Evolutionary conservation across 1,140 invertebrate genomes (phyloP).

Genomic region (Steinernema feltiae): DNA sequence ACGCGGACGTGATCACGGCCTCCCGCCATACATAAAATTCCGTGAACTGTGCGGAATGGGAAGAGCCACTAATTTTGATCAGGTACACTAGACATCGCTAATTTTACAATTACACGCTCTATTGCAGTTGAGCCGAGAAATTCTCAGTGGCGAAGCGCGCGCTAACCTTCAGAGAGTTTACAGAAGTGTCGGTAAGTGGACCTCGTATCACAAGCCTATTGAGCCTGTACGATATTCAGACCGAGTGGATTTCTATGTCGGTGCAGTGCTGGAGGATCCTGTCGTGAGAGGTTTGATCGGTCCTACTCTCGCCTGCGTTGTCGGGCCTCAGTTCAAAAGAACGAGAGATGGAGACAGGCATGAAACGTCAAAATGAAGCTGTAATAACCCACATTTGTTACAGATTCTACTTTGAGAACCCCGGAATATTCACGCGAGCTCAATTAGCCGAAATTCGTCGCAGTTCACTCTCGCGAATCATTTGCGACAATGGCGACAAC

Average conservation of each 20-base stretch:
- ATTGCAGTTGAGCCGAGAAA: slow-evolving; percentile 49
- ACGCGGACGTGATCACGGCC: slow-evolving; percentile 59
- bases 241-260: slow-evolving; percentile 53
- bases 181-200: slow-evolving; percentile 25
- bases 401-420: slow-evolving; percentile 53
- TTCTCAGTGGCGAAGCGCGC: slow-evolving; percentile 41
- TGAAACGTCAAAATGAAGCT: neutral
- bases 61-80: slow-evolving; percentile 67
- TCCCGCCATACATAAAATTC: slow-evolving; percentile 70
- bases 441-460: slow-evolving; percentile 86
- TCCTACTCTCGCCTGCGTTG: slow-evolving; percentile 81
- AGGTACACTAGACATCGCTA: slow-evolving; percentile 62
- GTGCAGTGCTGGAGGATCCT: slow-evolving; percentile 53
- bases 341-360: slow-evolving; percentile 65
- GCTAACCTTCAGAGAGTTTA: slow-evolving; percentile 48
- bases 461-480: slow-evolving; percentile 75
- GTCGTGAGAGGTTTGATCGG: slow-evolving; percentile 61
- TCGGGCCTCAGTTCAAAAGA: slow-evolving; percentile 81
- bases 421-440: slow-evolving; percentile 60
- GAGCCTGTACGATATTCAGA: slow-evolving; percentile 35
- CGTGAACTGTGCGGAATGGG: slow-evolving; percentile 70
- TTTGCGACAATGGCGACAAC: slow-evolving; percentile 80
- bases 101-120: neutral
- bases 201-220: neutral
- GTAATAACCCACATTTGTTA: no score